Conservation (phyloP, 2,888 invertebrate species). For the Acleris literana region DNA sequence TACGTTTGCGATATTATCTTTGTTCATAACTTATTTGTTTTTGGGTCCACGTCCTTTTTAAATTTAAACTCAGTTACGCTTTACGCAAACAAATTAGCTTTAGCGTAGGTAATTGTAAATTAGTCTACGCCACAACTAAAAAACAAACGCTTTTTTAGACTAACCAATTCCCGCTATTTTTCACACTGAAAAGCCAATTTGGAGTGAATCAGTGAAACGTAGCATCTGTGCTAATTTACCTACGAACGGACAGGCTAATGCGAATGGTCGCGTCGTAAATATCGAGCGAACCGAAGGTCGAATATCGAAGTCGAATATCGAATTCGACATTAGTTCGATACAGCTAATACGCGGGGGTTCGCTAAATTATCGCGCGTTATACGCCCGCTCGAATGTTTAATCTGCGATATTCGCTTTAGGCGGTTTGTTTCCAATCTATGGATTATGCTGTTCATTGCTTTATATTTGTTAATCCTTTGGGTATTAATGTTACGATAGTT, state of each 20-base stretch:
- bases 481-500: slow-evolving; percentile 13
- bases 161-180: slow-evolving; percentile 65
- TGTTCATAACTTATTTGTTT: slow-evolving; percentile 15
- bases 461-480: slow-evolving; percentile 27
- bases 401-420: slow-evolving; percentile 72
- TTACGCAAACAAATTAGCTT: slow-evolving; percentile 2
- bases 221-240: slow-evolving; percentile 84
- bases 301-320: slow-evolving; percentile 64
- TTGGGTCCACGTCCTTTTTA: not conserved
- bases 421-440: slow-evolving; percentile 40
- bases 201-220: slow-evolving; percentile 83
- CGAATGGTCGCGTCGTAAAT: slow-evolving; percentile 80
- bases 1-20: slow-evolving; percentile 18
- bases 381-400: slow-evolving; percentile 81
- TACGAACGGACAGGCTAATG: slow-evolving; percentile 83
- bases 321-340: slow-evolving; percentile 78
- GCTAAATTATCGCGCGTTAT: slow-evolving; percentile 82
- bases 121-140: slow-evolving; percentile 45
- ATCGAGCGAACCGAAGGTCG: slow-evolving; percentile 76
- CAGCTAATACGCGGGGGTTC: slow-evolving; percentile 82
- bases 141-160: slow-evolving; percentile 72
- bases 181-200: slow-evolving; percentile 82
- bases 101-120: slow-evolving; percentile 32
- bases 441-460: slow-evolving; percentile 30
- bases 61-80: too few species aligned